These are phyloP conservation scores for Balaenoptera acutorostrata DNA, from an alignment of 2,113 vertebrate genomes.

Conservation along the genomic window DNA sequence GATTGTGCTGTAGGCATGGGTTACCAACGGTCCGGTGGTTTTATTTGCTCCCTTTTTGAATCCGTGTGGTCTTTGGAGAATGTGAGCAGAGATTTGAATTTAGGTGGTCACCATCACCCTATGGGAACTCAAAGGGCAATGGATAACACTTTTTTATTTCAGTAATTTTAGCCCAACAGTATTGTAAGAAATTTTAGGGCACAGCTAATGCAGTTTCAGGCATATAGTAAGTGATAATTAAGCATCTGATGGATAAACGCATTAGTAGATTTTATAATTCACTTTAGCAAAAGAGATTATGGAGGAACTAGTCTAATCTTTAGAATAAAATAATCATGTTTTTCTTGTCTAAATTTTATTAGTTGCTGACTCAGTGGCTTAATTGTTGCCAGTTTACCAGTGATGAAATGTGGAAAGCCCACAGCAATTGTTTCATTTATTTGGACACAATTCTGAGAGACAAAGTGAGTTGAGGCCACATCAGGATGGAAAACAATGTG, in stretches of 20 bases:
- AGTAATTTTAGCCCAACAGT: not conserved
- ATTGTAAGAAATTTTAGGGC: not conserved
- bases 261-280: not conserved
- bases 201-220: not conserved
- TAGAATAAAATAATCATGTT: not conserved
- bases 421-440: not conserved
- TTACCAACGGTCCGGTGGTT: not conserved
- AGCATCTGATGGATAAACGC: not conserved
- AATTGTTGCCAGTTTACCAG: not conserved
- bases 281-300: not conserved
- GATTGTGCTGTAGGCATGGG: not conserved
- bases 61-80: not conserved
- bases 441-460: not conserved
- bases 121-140: not conserved
- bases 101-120: not conserved
- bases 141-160: not conserved
- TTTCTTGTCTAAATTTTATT: not conserved
- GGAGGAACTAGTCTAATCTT: not conserved
- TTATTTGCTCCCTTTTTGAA: not conserved
- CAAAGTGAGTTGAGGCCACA: not conserved
- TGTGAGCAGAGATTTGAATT: not conserved
- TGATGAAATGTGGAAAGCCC: not conserved
- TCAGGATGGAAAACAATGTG: not conserved
- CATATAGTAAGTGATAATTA: not conserved
- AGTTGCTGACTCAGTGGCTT: not conserved